Percentiles rank a stretch among this genome's conserved stretches.
These are phyloP conservation scores for Gryon sp. DNA, from an alignment of 1,140 invertebrate species.

Conservation along the genomic window DNA sequence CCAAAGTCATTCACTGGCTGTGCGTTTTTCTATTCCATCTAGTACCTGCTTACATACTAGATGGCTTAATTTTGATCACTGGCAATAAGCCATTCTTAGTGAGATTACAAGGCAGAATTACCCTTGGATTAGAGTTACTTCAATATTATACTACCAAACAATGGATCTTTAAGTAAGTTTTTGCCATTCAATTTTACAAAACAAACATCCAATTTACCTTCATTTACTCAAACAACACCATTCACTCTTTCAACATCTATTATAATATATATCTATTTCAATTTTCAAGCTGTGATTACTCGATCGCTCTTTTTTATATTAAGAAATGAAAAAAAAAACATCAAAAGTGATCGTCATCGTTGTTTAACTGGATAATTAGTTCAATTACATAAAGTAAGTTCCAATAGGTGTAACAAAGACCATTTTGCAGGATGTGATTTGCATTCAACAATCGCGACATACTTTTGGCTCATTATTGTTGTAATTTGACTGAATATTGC, in stretches of 20 bases:
- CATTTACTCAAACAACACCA: too few species aligned
- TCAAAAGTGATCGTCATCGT: too few species aligned
- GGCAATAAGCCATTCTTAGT: conserved; percentile 89
- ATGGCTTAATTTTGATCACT: conserved; percentile 83
- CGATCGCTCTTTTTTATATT: too few species aligned
- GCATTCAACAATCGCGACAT: conserved; percentile 7
- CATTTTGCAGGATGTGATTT: conserved; percentile 11
- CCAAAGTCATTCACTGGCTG: conserved; percentile 83
- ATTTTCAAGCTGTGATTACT: too few species aligned
- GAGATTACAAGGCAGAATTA: conserved; percentile 83
- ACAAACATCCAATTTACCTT: too few species aligned
- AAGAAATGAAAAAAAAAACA: too few species aligned
- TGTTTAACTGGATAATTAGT: too few species aligned
- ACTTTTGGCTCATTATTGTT: conserved; percentile 10
- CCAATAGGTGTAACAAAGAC: neutral
- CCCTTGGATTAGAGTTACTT: conserved; percentile 83
- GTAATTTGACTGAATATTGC: conserved; percentile 17
- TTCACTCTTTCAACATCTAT: too few species aligned
- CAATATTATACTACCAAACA: conserved; percentile 93
- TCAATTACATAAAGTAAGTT: conserved; percentile 2
- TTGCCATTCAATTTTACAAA: too few species aligned
- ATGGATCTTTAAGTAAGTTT: conserved; percentile 86
- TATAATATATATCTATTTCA: neutral
- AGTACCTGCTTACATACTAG: conserved; percentile 90
- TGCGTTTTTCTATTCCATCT: conserved; percentile 87